Percentiles rank a stretch among this genome's conserved stretches.
Evolutionary conservation across 2,797 vertebrate species (phyloP).

Genomic region (Yasuhikotakia modesta): DNA sequence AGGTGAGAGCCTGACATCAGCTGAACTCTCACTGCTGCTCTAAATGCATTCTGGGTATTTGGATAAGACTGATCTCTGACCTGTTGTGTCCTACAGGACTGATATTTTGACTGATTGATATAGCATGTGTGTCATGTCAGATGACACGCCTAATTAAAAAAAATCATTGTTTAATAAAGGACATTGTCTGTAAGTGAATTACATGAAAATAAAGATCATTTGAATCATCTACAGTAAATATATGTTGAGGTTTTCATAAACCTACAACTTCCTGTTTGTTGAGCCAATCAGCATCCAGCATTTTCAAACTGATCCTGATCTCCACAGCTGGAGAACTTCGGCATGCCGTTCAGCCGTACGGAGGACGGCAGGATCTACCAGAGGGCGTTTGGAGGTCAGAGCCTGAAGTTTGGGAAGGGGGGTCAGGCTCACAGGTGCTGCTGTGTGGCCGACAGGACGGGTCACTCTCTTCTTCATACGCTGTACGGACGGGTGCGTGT

Average conservation of each 20-base stretch:
- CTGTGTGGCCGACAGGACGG: slow-evolving; percentile 95
- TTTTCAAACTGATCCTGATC: not conserved
- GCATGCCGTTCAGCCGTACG: slow-evolving; percentile 97
- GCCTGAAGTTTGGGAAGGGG: slow-evolving; percentile 95
- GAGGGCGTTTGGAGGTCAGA: slow-evolving; percentile 96
- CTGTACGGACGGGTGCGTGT: slow-evolving; percentile 89
- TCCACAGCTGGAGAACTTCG: slow-evolving; percentile 94
- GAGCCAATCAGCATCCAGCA: no score
- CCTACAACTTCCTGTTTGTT: no score
- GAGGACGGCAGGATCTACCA: slow-evolving; percentile 97
- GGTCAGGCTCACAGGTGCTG: slow-evolving; percentile 98
- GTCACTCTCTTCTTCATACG: slow-evolving; percentile 93
- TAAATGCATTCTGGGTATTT: no score
- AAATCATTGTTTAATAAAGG: no score
- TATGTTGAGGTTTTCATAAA: no score
- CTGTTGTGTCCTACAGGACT: not conserved
- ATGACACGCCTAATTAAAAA: no score
- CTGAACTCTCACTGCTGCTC: not conserved
- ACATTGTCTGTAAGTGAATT: no score
- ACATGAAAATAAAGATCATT: no score
- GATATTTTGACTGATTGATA: not conserved
- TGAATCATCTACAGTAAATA: no score
- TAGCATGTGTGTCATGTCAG: no score
- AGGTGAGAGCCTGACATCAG: slow-evolving; percentile 74
- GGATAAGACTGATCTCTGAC: not conserved